Conservation (phyloP, 1,140 invertebrate species). For the Heliconius nattereri region DNA sequence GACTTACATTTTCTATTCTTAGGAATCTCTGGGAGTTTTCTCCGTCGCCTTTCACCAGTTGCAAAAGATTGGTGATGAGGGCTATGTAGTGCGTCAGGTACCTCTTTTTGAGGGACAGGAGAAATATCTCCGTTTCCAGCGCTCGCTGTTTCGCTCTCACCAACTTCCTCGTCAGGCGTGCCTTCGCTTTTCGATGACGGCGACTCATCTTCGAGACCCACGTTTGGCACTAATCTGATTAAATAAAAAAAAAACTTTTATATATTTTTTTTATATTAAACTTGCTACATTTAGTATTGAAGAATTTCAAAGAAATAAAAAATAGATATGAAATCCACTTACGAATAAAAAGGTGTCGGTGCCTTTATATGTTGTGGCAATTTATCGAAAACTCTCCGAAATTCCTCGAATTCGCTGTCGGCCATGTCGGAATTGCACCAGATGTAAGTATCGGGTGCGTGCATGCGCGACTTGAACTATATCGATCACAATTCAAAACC, state of each 20-base stretch:
- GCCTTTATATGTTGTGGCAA: constrained; percentile 89
- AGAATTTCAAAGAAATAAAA: neutral
- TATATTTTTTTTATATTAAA: neutral
- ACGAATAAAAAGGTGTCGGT: constrained; percentile 87
- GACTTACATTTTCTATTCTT: constrained; percentile 91
- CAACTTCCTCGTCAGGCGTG: constrained; percentile 71
- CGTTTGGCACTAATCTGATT: constrained; percentile 88
- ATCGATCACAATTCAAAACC: constrained; percentile 55
- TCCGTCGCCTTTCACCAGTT: constrained; percentile 85
- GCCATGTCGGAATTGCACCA: constrained; percentile 86
- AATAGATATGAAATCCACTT: constrained; percentile 66
- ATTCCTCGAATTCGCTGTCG: constrained; percentile 95
- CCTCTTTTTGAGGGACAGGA: constrained; percentile 50
- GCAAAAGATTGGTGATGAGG: constrained; percentile 65
- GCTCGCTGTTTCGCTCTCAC: constrained; percentile 48
- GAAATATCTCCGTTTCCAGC: constrained; percentile 44
- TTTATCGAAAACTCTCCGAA: constrained; percentile 91
- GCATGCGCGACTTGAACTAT: constrained; percentile 63
- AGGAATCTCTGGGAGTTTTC: constrained; percentile 93
- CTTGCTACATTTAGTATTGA: neutral
- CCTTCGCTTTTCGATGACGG: constrained; percentile 88
- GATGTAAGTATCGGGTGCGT: constrained; percentile 54
- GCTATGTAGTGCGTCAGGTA: constrained; percentile 64
- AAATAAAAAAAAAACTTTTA: neutral
- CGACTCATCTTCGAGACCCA: constrained; percentile 88